These are phyloP conservation scores for Brachionichthys hirsutus DNA, from an alignment of 2,113 vertebrate species.

Conservation along the genomic window DNA sequence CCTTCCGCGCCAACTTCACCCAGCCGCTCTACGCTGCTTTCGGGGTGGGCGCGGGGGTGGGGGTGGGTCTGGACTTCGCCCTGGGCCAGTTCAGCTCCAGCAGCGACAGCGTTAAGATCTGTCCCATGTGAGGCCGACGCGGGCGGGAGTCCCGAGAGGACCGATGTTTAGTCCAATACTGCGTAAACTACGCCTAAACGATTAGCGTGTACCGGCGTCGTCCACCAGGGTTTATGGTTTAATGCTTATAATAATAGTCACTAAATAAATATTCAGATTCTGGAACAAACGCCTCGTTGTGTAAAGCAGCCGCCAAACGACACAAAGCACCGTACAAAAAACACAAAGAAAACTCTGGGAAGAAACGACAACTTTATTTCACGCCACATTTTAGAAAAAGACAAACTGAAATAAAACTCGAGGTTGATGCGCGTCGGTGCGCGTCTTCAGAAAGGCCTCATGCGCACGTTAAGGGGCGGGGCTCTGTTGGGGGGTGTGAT, in stretches of 20 bases:
- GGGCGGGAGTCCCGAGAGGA: too few relatives aligned
- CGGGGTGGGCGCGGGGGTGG: slow-evolving; percentile 76
- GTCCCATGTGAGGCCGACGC: slow-evolving; percentile 58
- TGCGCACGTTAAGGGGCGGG: slow-evolving; percentile 86
- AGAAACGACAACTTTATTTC: slow-evolving; percentile 53
- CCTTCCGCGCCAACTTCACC: slow-evolving; percentile 75
- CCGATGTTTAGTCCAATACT: too few relatives aligned
- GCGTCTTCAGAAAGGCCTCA: slow-evolving; percentile 88
- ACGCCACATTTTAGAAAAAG: slow-evolving; percentile 41
- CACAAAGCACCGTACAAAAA: too few relatives aligned
- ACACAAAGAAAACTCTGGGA: background rate
- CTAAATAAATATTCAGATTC: too few relatives aligned
- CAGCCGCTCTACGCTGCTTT: slow-evolving; percentile 73
- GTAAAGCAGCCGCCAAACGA: too few relatives aligned
- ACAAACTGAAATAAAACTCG: slow-evolving; percentile 2
- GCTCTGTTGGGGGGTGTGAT: slow-evolving; percentile 95
- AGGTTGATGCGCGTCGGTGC: background rate
- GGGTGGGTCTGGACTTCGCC: slow-evolving; percentile 78
- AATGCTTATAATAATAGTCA: too few relatives aligned
- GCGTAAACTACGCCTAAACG: too few relatives aligned
- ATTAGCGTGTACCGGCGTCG: too few relatives aligned
- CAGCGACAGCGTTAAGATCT: slow-evolving; percentile 79
- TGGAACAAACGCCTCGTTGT: too few relatives aligned
- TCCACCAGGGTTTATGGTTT: too few relatives aligned
- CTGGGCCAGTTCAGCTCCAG: slow-evolving; percentile 73